These are phyloP conservation scores for Anodontia alba DNA, from an alignment of 2,888 invertebrate genomes.

Conservation along the genomic window DNA sequence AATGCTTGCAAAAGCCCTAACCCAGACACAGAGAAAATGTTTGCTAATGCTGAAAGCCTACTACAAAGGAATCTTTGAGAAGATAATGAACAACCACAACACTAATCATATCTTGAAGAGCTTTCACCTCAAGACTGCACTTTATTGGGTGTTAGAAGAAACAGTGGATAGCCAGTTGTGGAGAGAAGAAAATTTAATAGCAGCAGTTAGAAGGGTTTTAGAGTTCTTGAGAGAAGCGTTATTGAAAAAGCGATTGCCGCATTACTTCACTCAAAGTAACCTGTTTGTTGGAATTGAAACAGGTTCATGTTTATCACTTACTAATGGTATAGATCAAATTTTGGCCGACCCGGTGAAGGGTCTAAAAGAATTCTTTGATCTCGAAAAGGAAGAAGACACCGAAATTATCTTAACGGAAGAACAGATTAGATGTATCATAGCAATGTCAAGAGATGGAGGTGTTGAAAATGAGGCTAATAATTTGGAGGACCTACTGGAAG, in stretches of 20 bases:
- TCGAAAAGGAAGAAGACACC: slow-evolving; percentile 23
- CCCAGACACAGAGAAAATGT: slow-evolving; percentile 46
- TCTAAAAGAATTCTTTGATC: slow-evolving; percentile 29
- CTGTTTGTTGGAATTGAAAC: slow-evolving; percentile 39
- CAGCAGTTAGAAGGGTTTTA: slow-evolving; percentile 15
- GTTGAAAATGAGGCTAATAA: not conserved
- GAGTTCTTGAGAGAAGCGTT: slow-evolving; percentile 19
- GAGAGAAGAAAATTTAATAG: slow-evolving; percentile 26
- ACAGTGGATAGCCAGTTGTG: slow-evolving; percentile 19
- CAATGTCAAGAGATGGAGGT: slow-evolving; percentile 39
- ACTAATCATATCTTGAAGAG: slow-evolving; percentile 41
- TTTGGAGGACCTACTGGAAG: slow-evolving; percentile 40
- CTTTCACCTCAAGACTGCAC: slow-evolving; percentile 59
- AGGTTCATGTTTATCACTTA: slow-evolving; percentile 16
- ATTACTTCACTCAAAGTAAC: slow-evolving; percentile 42
- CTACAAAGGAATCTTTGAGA: slow-evolving; percentile 41
- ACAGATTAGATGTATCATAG: slow-evolving; percentile 22
- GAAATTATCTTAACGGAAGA: slow-evolving; percentile 25
- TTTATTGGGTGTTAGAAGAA: slow-evolving; percentile 55
- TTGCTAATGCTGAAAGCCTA: slow-evolving; percentile 50
- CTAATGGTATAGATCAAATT: slow-evolving; percentile 21
- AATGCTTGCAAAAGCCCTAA: slow-evolving; percentile 44
- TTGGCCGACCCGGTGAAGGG: slow-evolving; percentile 21
- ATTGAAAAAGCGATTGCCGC: slow-evolving; percentile 11
- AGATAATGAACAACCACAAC: not conserved